A percentile compares a stretch with the other conserved stretches of the same genome.
These are phyloP conservation scores for Himalopsyche tibetana DNA, from an alignment of 2,888 invertebrate genomes.

Conservation along the genomic window DNA sequence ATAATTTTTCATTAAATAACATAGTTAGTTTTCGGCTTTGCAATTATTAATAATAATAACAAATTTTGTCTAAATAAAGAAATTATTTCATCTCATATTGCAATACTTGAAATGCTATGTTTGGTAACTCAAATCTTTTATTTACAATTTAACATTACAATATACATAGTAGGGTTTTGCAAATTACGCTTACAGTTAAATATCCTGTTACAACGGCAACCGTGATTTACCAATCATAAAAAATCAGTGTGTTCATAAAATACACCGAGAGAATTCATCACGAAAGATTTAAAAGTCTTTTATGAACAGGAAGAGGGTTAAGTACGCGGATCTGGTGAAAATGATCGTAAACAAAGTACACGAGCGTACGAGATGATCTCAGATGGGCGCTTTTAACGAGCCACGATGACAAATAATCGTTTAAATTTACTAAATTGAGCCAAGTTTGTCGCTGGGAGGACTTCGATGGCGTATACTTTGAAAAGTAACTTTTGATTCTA, in stretches of 20 bases:
- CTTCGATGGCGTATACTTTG: no score
- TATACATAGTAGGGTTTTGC: neutral
- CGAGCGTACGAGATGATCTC: conserved; percentile 42
- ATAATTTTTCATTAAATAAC: no score
- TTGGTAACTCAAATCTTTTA: neutral
- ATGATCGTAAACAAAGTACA: conserved; percentile 45
- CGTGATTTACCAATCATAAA: conserved; percentile 36
- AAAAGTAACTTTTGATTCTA: no score
- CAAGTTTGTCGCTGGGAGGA: conserved; percentile 53
- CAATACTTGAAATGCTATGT: neutral
- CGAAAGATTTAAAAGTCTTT: conserved; percentile 24
- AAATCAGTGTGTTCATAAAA: conserved; percentile 29
- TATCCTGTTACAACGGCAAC: neutral
- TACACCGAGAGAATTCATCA: neutral
- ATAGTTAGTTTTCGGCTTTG: no score
- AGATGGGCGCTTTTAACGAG: conserved; percentile 46
- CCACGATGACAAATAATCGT: conserved; percentile 61
- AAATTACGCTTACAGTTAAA: neutral
- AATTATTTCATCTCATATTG: neutral
- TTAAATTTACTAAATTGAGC: conserved; percentile 61
- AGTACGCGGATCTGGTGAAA: conserved; percentile 41
- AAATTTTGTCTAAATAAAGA: no score
- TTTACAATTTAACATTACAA: neutral
- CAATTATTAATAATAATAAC: no score
- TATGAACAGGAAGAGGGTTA: conserved; percentile 32